A percentile compares a stretch with the other conserved stretches of the same genome.
Conservation (phyloP, 2,888 invertebrate genomes). For the Globia sparganii region DNA sequence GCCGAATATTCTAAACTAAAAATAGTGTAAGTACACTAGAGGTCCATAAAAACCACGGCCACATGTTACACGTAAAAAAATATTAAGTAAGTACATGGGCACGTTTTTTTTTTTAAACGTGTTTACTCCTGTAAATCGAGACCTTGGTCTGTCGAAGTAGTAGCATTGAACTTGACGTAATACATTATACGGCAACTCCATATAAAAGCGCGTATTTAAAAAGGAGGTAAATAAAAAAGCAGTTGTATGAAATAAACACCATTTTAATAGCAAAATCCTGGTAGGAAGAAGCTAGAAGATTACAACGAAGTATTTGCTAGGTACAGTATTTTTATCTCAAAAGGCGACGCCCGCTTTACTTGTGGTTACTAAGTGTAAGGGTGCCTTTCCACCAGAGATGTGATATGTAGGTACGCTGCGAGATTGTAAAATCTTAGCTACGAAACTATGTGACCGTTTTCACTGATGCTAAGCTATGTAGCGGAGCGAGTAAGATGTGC, state of each 20-base stretch:
- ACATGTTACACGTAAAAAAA: slow-evolving; percentile 23
- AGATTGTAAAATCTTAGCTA: no score
- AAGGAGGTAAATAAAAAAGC: slow-evolving; percentile 7
- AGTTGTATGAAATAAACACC: neutral
- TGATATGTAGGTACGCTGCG: no score
- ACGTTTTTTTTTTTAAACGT: slow-evolving; percentile 24
- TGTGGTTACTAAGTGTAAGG: no score
- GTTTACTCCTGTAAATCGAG: slow-evolving; percentile 22
- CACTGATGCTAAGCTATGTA: no score
- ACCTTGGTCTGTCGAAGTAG: slow-evolving; percentile 19
- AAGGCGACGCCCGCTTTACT: no score
- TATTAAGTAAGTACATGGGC: neutral
- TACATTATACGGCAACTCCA: no score
- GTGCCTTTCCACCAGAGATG: no score
- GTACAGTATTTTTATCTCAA: neutral
- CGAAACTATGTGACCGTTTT: no score
- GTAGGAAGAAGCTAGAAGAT: neutral
- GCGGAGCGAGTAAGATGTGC: no score
- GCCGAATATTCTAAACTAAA: slow-evolving; percentile 10
- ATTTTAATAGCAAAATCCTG: neutral
- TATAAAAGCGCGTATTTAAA: no score
- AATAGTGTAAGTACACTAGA: slow-evolving; percentile 11
- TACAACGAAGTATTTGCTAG: neutral
- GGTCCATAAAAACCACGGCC: slow-evolving; percentile 47
- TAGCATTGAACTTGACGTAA: slow-evolving; percentile 11